Evolutionary conservation across 2,888 invertebrate genomes (phyloP), one percentile per base, ranked within the genome.

Genomic region (Drosophila vallismaia): DNA sequence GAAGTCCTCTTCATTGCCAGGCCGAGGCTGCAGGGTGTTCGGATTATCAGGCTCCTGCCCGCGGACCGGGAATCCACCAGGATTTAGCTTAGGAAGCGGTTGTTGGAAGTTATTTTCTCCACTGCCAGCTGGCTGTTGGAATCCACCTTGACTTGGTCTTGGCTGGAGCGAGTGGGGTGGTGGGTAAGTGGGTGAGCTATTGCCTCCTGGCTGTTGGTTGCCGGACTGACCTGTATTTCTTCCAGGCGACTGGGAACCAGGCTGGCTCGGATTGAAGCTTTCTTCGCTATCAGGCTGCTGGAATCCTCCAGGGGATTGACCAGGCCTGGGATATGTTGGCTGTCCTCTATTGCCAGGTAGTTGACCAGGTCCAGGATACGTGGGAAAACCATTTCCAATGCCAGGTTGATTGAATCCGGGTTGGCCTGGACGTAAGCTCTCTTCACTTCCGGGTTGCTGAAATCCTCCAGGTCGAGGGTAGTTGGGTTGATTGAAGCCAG

Each of bases 1-100:
- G n/a, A 69, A 66, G 24, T 66, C 70, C 0, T 46, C 66, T 3
- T 12, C 24, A 1, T 50, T 46, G 14, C 38, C 50, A 4, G 70
- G 70, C 9, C 50, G 70, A 8, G 70, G 70, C 29, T 70, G 74
- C 1, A 70, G 28, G 8, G 74, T 6, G 9, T 19, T 45, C 0
- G 19, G 8, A 10, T 33, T 29, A 7, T 42, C 62, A 1, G 54
- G 56, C 1, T 19, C 24, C 26, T 26, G 45, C 2, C 46, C 45
- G 6, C 26, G 1, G 33, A 19, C 1, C 60, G 62, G 45, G n/a
- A 51, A 38, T 14, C 51, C 51, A 1, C 55, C 28, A 9, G 12
- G 3, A 10, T 2, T 38, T 8, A 6, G 44, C 3, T 38, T 50
- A 4, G 62, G 24, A 19, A 19, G 42, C 14, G 19, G 40, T 7